Evolutionary conservation across 2,113 vertebrate species (phyloP).

Genomic region (Gallinago paraguaiae): DNA sequence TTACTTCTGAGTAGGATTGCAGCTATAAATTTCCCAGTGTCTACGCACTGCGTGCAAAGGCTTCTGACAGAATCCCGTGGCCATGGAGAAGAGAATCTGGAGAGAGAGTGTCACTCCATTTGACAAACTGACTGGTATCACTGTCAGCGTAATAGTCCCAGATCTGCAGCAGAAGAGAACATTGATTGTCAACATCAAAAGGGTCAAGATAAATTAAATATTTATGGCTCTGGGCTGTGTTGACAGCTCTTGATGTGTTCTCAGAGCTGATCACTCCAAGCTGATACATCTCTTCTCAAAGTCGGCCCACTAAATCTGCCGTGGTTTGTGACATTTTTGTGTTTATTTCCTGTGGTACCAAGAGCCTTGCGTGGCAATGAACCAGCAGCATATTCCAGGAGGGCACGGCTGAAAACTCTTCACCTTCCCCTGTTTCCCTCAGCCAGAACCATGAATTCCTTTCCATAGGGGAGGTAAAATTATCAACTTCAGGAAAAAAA

Average conservation of each 20-base stretch:
- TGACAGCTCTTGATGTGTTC: conserved; percentile 59
- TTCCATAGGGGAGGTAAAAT: background rate
- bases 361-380: background rate
- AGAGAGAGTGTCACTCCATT: conserved; percentile 22
- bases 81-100: conserved; percentile 14
- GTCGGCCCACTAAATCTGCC: background rate
- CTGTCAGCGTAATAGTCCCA: conserved; percentile 57
- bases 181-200: conserved; percentile 58
- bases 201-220: conserved; percentile 53
- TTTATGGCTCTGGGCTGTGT: background rate
- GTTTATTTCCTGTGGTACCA: background rate
- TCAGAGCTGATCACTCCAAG: conserved; percentile 32
- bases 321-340: background rate
- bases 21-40: background rate
- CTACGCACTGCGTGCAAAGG: background rate
- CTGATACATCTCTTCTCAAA: conserved; percentile 27
- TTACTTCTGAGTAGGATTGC: background rate
- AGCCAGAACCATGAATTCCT: background rate
- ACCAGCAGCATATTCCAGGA: background rate
- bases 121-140: conserved; percentile 58
- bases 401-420: background rate
- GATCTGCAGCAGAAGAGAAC: conserved; percentile 32
- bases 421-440: background rate
- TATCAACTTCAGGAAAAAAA: background rate
- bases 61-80: conserved; percentile 39